phyloP scores from a whole-genome alignment of 2,797 vertebrate genomes.

The Valencia hispanica region DNA sequence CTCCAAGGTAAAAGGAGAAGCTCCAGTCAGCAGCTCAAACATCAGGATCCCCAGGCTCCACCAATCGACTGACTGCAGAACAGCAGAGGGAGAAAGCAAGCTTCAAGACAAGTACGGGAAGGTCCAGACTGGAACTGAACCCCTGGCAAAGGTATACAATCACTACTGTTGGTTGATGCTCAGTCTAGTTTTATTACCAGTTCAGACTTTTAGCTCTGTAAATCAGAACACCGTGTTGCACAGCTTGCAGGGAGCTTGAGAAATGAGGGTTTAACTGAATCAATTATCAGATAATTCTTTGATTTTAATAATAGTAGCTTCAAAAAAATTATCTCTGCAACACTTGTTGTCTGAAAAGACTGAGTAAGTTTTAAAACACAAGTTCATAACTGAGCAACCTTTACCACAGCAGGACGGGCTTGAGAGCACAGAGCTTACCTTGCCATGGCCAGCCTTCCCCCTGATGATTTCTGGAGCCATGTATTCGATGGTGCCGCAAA shows the following conservation, averaged over 20 bases:
- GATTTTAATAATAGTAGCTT: too few relatives aligned
- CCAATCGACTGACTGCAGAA: slow-evolving; percentile 91
- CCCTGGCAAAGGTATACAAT: neutral
- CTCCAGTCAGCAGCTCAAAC: slow-evolving; percentile 92
- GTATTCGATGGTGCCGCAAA: slow-evolving; percentile 95
- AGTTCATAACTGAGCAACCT: too few relatives aligned
- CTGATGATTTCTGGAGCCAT: slow-evolving; percentile 97
- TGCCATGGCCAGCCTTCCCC: slow-evolving; percentile 90
- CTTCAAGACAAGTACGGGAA: neutral
- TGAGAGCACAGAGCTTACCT: slow-evolving; percentile 75
- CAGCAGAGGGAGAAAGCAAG: neutral
- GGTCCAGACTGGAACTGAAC: neutral
- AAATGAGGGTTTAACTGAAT: neutral
- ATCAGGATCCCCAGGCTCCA: slow-evolving; percentile 95
- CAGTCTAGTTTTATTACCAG: neutral
- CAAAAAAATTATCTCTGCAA: too few relatives aligned
- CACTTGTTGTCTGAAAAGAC: too few relatives aligned
- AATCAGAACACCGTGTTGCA: too few relatives aligned
- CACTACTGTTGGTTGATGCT: neutral
- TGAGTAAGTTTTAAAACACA: too few relatives aligned
- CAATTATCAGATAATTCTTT: neutral
- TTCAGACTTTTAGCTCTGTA: too few relatives aligned
- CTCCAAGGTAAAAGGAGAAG: slow-evolving; percentile 93
- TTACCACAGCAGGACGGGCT: too few relatives aligned
- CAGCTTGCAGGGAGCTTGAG: neutral